These are phyloP conservation scores for Tricholauxania praeusta DNA, from an alignment of 2,888 invertebrate species.

Conservation along the genomic window DNA sequence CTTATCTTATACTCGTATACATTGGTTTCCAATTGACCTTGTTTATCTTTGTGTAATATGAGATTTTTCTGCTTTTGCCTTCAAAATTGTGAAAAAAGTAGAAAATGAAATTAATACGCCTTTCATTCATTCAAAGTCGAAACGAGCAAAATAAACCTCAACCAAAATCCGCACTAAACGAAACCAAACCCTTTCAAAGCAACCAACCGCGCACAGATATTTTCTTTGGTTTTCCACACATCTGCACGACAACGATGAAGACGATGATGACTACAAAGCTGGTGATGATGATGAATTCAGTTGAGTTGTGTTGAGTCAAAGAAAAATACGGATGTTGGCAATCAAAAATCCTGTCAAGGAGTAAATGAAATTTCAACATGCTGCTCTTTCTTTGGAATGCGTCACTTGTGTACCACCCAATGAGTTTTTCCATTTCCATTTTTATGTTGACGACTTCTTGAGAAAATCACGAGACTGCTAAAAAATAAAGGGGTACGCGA, in stretches of 20 bases:
- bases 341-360: conserved; percentile 63
- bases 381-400: conserved; percentile 56
- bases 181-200: too few species aligned
- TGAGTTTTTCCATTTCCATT: conserved; percentile 52
- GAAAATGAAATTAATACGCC: not conserved
- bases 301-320: not conserved
- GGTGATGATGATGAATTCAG: too few species aligned
- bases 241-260: not conserved
- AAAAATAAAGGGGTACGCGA: too few species aligned
- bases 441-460: too few species aligned
- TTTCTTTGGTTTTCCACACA: conserved; percentile 18
- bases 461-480: too few species aligned
- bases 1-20: not conserved
- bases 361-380: conserved; percentile 61
- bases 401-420: conserved; percentile 52
- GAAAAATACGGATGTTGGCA: conserved; percentile 62
- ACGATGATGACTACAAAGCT: too few species aligned
- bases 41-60: conserved; percentile 17
- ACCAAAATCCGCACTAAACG: too few species aligned
- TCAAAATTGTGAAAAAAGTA: conserved; percentile 6
- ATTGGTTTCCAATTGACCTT: conserved; percentile 13
- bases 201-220: not conserved
- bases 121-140: not conserved
- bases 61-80: conserved; percentile 21
- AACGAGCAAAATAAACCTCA: conserved; percentile 3